phyloP scores from a whole-genome alignment of 2,888 invertebrate species.

The Chesias legatella region DNA sequence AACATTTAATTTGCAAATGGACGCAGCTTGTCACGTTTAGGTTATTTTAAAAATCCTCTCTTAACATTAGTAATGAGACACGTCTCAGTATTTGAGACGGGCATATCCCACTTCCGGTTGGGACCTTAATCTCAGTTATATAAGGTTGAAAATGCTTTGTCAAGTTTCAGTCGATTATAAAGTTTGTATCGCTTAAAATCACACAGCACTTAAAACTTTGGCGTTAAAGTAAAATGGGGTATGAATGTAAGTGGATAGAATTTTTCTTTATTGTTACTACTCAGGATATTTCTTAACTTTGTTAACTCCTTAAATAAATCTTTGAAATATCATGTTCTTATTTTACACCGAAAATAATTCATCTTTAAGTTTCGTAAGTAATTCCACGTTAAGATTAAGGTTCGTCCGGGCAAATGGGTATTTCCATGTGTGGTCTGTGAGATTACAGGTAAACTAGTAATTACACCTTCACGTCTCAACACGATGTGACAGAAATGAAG shows the following conservation, averaged over 20 bases:
- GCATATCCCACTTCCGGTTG: background rate
- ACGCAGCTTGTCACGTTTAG: slow-evolving; percentile 18
- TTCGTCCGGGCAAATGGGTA: too few relatives aligned
- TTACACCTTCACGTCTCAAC: too few relatives aligned
- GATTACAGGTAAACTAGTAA: too few relatives aligned
- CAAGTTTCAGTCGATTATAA: slow-evolving; percentile 15
- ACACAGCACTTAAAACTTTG: slow-evolving; percentile 23
- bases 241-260: slow-evolving; percentile 21
- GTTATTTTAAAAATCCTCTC: slow-evolving; percentile 23
- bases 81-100: slow-evolving; percentile 8
- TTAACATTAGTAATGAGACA: slow-evolving; percentile 27
- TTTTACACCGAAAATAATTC: too few relatives aligned
- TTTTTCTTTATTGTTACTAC: slow-evolving; percentile 19
- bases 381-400: too few relatives aligned
- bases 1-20: slow-evolving; percentile 25
- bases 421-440: too few relatives aligned
- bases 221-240: slow-evolving; percentile 20
- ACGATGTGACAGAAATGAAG: too few relatives aligned
- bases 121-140: slow-evolving; percentile 1
- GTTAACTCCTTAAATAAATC: too few relatives aligned
- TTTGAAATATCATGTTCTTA: too few relatives aligned
- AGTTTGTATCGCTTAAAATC: slow-evolving; percentile 24
- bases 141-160: slow-evolving; percentile 4
- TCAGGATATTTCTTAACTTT: too few relatives aligned
- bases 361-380: too few relatives aligned